Evolutionary conservation across 1,140 invertebrate species (phyloP), one percentile per base, ranked within the genome.

Genomic region (Sycophaga agraensis): DNA sequence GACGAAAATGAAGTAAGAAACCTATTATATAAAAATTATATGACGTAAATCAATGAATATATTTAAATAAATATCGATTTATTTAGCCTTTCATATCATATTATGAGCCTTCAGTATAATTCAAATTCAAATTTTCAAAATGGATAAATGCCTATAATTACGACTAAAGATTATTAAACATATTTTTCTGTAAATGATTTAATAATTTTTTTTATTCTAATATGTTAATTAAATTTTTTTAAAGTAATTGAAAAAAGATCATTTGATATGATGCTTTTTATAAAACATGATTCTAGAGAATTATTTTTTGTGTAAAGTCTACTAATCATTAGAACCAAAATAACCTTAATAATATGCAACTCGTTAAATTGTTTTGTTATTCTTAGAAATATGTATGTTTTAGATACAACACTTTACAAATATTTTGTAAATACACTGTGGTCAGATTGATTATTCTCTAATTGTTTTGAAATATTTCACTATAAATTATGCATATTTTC

Each of bases 391-490:
- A 35, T 57, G 12, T 45, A 46, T 8, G 11, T 37, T 46, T 46
- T 48, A 16, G 31, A 57, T 14, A 37, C 14, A 6, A 37, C 14
- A 40, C 4, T 31, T 58, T 40, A 4, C 26, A 5, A 56, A 16
- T 48, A 39, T 58, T 7, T 34, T 59, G 48, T 51, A 59, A 53
- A 59, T 51, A 59, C 16, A 39, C 37, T 21, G 1, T 55, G 11
- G 39, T 31, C 37, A 24, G 51, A 43, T 46, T n/a, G n/a, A 54
- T 37, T 42, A 48, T 43, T 40, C 39, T 26, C 40, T 35, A 46
- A 37, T 42, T 28, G 39, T 55, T 59, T 6, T 28, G 26, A 50
- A 57, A 64, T 17, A 54, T 3, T 68, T 59, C 28, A 40, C 5
- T 8, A 39, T 55, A 12, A 26, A 53, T 54, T 53, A 28, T 54